These are phyloP conservation scores for Manis javanica DNA, from an alignment of 2,797 vertebrate genomes.

Conservation along the genomic window DNA sequence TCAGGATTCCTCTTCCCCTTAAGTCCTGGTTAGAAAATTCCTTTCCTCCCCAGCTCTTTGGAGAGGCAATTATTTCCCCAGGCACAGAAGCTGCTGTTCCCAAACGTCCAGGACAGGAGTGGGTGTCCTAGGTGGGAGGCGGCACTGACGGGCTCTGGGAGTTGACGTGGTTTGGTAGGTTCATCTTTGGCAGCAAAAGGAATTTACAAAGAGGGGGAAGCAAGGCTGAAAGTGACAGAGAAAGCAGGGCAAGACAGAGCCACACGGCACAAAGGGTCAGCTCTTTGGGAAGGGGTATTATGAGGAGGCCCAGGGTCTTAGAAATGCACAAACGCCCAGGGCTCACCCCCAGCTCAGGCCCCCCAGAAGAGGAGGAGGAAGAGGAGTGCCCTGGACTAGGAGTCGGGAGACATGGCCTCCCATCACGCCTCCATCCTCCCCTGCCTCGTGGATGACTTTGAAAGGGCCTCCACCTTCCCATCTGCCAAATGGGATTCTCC, in stretches of 20 bases:
- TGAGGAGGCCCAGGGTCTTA: neutral
- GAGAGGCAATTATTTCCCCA: neutral
- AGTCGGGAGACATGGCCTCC: neutral
- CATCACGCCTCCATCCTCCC: neutral
- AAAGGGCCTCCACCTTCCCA: neutral
- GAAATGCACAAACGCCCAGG: neutral
- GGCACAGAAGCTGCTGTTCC: neutral
- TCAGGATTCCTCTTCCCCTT: conserved; percentile 28
- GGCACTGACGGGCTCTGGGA: neutral
- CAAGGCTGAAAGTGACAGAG: neutral
- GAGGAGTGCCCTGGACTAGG: neutral
- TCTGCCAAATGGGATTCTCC: neutral
- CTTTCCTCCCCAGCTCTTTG: conserved; percentile 17
- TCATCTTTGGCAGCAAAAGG: neutral
- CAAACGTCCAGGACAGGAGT: neutral
- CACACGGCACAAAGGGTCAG: accelerated
- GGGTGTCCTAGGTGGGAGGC: neutral
- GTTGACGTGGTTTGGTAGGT: neutral
- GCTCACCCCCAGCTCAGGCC: neutral
- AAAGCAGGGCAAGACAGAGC: neutral
- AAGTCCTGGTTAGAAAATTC: conserved; percentile 25
- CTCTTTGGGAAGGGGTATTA: neutral
- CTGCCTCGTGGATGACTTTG: neutral
- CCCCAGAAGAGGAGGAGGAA: too few relatives aligned
- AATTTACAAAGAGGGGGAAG: neutral